These are phyloP conservation scores for western clawed frog (Xenopus tropicalis) DNA, from an alignment of 2,113 vertebrate species.

Conservation along the genomic window DNA sequence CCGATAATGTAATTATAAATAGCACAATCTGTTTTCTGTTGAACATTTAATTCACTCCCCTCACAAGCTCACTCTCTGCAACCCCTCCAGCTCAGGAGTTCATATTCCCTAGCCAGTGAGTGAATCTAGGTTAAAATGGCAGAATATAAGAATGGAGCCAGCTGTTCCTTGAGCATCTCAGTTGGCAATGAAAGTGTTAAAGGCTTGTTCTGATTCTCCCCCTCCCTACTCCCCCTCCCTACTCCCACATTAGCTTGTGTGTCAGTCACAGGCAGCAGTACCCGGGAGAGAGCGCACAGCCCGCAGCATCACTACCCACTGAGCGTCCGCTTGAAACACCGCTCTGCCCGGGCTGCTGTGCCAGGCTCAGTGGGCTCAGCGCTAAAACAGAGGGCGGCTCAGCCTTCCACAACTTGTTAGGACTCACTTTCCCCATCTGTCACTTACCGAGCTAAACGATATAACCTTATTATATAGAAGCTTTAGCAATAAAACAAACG, in stretches of 20 bases:
- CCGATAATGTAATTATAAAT: too few relatives aligned
- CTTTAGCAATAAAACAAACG: too few relatives aligned
- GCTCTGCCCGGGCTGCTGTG: neutral
- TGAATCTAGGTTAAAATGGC: neutral
- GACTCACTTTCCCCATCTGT: too few relatives aligned
- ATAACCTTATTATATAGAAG: too few relatives aligned
- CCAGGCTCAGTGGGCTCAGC: too few relatives aligned
- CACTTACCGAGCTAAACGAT: too few relatives aligned
- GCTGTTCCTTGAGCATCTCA: neutral
- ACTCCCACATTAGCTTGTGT: constrained; percentile 30
- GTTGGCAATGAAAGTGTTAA: constrained; percentile 23
- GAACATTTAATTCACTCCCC: neutral
- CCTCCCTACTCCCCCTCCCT: constrained; percentile 5
- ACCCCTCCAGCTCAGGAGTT: neutral
- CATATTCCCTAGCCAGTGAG: neutral
- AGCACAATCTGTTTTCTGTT: neutral
- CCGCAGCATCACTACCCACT: neutral
- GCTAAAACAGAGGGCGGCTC: too few relatives aligned
- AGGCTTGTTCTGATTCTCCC: constrained; percentile 30
- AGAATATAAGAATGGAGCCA: neutral
- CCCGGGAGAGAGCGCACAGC: constrained; percentile 9
- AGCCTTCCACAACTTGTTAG: neutral
- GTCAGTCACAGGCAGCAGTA: constrained; percentile 30
- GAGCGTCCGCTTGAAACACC: constrained; percentile 14
- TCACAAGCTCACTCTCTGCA: neutral